Conservation (phyloP, 2,888 invertebrate species). For the Cerastoderma edule region DNA sequence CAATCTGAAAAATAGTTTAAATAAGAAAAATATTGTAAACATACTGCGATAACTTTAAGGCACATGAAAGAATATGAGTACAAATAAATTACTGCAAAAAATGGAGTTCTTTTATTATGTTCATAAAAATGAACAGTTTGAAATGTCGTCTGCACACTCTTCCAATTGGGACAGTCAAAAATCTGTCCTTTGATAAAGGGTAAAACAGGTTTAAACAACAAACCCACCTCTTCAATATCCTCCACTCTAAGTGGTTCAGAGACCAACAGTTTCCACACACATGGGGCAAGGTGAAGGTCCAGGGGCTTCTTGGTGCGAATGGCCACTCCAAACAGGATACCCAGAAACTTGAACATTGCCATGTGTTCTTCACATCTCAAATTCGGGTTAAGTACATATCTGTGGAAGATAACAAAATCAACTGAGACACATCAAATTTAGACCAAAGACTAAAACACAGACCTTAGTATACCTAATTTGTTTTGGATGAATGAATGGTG, state of each 20-base stretch:
- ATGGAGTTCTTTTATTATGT: no score
- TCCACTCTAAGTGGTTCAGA: conserved; percentile 87
- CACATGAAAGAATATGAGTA: no score
- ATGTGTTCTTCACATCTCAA: conserved; percentile 86
- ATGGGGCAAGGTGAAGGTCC: conserved; percentile 87
- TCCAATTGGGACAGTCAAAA: no score
- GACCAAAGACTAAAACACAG: background rate
- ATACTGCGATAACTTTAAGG: no score
- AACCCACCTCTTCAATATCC: conserved; percentile 87
- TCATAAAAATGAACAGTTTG: no score
- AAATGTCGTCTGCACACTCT: no score
- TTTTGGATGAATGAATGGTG: no score
- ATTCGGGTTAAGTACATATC: conserved; percentile 87
- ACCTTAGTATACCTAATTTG: no score
- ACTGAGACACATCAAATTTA: background rate
- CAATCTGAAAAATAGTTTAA: conserved; percentile 66
- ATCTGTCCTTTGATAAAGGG: no score
- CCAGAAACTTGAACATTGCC: conserved; percentile 87
- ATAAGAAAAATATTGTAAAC: background rate
- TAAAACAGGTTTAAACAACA: no score
- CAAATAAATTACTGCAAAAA: no score
- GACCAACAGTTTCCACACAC: conserved; percentile 87
- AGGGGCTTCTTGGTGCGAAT: conserved; percentile 88
- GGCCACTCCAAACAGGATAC: conserved; percentile 88
- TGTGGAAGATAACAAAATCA: conserved; percentile 35